Base-by-base conservation (phyloP, 2,113 vertebrate genomes). In the Strix aluco region DNA sequence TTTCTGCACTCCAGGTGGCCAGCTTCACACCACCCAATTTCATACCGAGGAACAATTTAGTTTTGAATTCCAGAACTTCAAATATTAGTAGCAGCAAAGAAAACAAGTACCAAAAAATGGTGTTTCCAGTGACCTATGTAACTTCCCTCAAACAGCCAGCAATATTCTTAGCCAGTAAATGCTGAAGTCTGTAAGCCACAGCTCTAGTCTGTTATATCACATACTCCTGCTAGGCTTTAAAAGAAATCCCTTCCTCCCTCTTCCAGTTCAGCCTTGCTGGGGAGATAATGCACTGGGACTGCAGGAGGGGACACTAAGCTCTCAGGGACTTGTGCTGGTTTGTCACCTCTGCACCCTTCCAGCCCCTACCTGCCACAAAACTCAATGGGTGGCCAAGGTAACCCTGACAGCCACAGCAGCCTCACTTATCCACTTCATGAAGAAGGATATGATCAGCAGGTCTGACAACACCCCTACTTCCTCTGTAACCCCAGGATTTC, bases 1-100 rank as follows among this genome's bases (percentile, higher is more conserved):
- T 92, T 94, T 88, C 87, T 88, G 69, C 89, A 86, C 65, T 52
- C 69, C 61, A 91, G 86, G 93, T 13, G 10, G 75, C 38, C 91
- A 94, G 36, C 71, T 83, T 90, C 83, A 83, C 86, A 75, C 71
- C 36, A 86, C 54, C 58, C 63, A 71, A 86, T 36, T 92, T 69
- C 72, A 96, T 66, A 67, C 69, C 34, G 32, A 59, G 34, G 32
- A 83, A 71, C 27, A 92, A 62, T 15, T 73, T 38, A 40, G 29
- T 40, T 83, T 47, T 49, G n/a, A 94, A 88, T 79, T 88, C 73
- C 80, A 47, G 23, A 61, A 59, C 47, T 58, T 91, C 73, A 54
- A 26, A 25, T 81, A 58, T 61, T 73, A 75, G n/a, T 25, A 78
- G 71, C 62, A 82, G 36, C 36, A 88, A 90, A 85, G 46, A 51